Evolutionary conservation across 2,113 vertebrate genomes (phyloP).

Genomic region (Bagarius yarrelli): DNA sequence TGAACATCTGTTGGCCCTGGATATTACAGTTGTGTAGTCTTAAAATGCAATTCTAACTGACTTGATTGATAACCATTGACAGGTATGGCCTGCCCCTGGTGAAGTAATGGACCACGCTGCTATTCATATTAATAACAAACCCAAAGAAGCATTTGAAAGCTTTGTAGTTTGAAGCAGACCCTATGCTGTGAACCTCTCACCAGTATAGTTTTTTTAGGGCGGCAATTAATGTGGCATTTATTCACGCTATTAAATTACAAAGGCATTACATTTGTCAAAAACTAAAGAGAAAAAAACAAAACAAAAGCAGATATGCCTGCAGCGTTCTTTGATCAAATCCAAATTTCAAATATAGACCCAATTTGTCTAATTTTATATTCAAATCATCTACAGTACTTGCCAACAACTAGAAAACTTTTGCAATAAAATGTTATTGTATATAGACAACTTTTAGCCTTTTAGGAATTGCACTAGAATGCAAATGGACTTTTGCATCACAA

Average conservation of each 20-base stretch:
- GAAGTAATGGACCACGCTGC: conserved; percentile 16
- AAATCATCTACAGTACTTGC: background rate
- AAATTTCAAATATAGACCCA: background rate
- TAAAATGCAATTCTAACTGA: conserved; percentile 41
- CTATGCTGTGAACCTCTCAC: conserved; percentile 27
- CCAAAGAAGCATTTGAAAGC: background rate
- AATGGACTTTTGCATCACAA: background rate
- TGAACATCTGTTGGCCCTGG: conserved; percentile 43
- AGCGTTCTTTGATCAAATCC: conserved; percentile 4
- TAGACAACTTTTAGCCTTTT: background rate
- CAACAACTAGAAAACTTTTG: background rate
- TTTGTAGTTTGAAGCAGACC: conserved; percentile 18
- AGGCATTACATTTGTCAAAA: background rate
- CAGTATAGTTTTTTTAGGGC: conserved; percentile 7
- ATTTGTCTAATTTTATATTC: background rate
- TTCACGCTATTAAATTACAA: conserved; percentile 25
- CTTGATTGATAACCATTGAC: conserved; percentile 38
- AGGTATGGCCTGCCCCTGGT: conserved; percentile 14
- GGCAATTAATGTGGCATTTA: conserved; percentile 25
- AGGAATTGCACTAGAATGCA: background rate
- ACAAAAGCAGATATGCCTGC: background rate
- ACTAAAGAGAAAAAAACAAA: background rate
- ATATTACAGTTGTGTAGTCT: conserved; percentile 36
- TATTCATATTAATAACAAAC: conserved; percentile 43
- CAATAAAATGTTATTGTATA: background rate